Base-by-base conservation (phyloP, 2,888 invertebrate species). In the Caenorhabditis sulstoni region DNA sequence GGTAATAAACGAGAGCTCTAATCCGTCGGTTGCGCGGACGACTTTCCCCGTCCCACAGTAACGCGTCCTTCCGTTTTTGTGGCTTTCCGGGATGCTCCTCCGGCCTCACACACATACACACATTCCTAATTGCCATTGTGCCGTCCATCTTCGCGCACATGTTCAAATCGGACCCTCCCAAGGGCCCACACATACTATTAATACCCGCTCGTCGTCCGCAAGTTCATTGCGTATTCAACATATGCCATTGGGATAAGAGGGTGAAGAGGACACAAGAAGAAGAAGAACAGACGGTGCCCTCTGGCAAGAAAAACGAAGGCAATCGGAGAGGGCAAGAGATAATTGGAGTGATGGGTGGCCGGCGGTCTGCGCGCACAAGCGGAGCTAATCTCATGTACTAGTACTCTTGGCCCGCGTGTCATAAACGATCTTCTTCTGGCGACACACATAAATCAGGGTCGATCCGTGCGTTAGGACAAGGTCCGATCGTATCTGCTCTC, bases 61-160 rank as follows among this genome's bases (percentile, higher is more conserved):
- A 29, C 44, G n/a, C 58, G 20, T 20, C 39, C 29, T 29, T 3
- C 29, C 29, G 29, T 29, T 7, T 29, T 29, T 7, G 44, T 61
- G 49, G 35, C 22, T 61, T n/a, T 35, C n/a, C n/a, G n/a, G n/a
- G n/a, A n/a, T n/a, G 22, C 14, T 22, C 18, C 18, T 22, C 37
- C 23, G 18, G 4, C 47, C 23, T 8, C 35, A 3, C n/a, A 8
- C 11, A 9, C 55, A 12, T 11, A n/a, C 35, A 39, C 20, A 16
- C 39, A 11, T 41, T 41, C 52, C 64, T 64, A 52, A 64, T 64
- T 50, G 64, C 41, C 64, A 64, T 64, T 64, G 64, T 52, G 64
- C 47, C 64, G 64, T 64, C 64, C 64, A 22, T 62, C 49, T 62
- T 50, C 64, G 64, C 64, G 41, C 64, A 64, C 64, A 64, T 52